phyloP scores from a whole-genome alignment of 2,888 invertebrate species.

The Amphipyra tragopoginis region DNA sequence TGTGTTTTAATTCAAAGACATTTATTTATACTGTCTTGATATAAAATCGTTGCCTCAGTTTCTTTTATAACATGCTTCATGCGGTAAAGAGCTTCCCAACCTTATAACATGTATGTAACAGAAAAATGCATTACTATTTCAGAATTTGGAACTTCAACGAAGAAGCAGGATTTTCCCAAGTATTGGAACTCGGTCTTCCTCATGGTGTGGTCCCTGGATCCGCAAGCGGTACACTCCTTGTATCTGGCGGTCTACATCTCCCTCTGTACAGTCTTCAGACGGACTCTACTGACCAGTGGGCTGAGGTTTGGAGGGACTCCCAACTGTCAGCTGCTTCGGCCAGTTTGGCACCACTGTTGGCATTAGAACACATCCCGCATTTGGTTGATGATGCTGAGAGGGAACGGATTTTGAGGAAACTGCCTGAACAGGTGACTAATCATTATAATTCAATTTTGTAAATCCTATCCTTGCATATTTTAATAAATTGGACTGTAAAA shows the following conservation, averaged over 20 bases:
- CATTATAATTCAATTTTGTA: background rate
- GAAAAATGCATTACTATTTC: slow-evolving; percentile 55
- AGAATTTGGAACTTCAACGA: slow-evolving; percentile 93
- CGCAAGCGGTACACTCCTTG: slow-evolving; percentile 90
- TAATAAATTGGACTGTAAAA: too few species aligned
- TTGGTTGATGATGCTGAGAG: slow-evolving; percentile 87
- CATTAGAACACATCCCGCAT: slow-evolving; percentile 88
- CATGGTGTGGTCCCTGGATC: slow-evolving; percentile 92
- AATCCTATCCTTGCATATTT: too few species aligned
- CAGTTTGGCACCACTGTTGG: slow-evolving; percentile 89
- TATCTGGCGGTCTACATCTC: slow-evolving; percentile 91
- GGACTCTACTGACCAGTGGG: slow-evolving; percentile 80
- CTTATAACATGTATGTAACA: background rate
- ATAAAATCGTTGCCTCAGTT: too few species aligned
- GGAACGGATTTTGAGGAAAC: slow-evolving; percentile 84
- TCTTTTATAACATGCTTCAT: too few species aligned
- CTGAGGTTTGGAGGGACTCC: slow-evolving; percentile 85
- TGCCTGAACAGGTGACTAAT: slow-evolving; percentile 88
- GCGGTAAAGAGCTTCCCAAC: too few species aligned
- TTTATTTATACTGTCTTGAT: too few species aligned
- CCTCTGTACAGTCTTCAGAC: slow-evolving; percentile 83
- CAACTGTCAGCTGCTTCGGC: slow-evolving; percentile 89
- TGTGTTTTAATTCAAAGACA: too few species aligned
- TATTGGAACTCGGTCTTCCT: slow-evolving; percentile 91
- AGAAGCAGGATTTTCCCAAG: slow-evolving; percentile 92